Base-by-base conservation (phyloP, 2,113 vertebrate genomes). In the Pelecanoides urinatrix region DNA sequence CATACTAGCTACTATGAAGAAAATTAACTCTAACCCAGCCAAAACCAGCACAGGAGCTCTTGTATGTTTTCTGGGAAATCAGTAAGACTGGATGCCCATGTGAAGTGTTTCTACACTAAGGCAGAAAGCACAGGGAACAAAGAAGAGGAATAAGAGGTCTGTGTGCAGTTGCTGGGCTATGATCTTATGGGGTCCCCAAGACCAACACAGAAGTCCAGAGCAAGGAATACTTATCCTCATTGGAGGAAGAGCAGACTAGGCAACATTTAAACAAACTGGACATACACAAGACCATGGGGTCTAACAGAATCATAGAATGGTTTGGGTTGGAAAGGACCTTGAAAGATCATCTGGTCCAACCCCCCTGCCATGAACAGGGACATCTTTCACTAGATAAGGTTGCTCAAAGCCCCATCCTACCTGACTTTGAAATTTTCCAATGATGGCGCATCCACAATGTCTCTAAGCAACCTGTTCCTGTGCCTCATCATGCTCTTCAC, bases 331-430 rank as follows among this genome's bases (percentile, higher is more conserved):
- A 53, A 71, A 9, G 15, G 3, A 71, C 38, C 22, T 22, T 71
- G 16, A 40, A 47, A 78, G 34, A 17, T 36, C 38, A n/a, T 13
- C 42, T 36, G 50, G 16, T 52, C 38, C 13, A 52, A 6, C 4
- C 3, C 5, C 13, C 5, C 5, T 26, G 16, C 9, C 13, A 78
- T 1, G 2, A 9, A 8, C 3, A 86, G 32, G 36, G 13, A 10
- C 25, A 20, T 68, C 32, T 68, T 77, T 42, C 10, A 42, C 16
- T 61, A 68, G 11, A 32, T 27, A 26, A 45, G 25, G 11, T 67
- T 58, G 36, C 36, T 44, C 32, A 83, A 42, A 71, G 19, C 19
- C 36, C n/a, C 9, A 21, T n/a, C 30, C 15, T 50, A n/a, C 23
- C 6, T 50, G 30, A 71, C 7, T 17, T 71, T 50, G 44, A 61